A percentile compares a stretch with the other conserved stretches of the same genome.
Evolutionary conservation across 2,888 invertebrate species (phyloP).

Genomic region (Julus scanicus): DNA sequence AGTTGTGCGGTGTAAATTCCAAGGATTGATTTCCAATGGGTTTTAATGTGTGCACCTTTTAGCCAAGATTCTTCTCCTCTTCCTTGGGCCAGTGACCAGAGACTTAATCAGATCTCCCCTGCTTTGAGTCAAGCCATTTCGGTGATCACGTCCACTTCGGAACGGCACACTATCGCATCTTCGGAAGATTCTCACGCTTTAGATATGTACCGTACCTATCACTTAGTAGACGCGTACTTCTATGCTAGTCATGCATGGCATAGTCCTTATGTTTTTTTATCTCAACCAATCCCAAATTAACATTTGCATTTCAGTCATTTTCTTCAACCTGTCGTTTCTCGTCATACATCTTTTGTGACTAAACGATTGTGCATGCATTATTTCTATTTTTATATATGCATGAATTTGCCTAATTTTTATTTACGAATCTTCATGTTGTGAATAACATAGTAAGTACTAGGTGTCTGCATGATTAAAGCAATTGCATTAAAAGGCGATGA

Average conservation of each 20-base stretch:
- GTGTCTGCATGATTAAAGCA: background rate
- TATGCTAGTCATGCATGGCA: background rate
- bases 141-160: constrained; percentile 55
- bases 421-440: background rate
- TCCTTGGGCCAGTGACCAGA: constrained; percentile 56
- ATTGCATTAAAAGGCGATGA: background rate
- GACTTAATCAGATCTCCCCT: constrained; percentile 55
- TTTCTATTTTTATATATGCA: background rate
- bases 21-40: constrained; percentile 31
- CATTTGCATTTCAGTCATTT: background rate
- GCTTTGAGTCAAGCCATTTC: constrained; percentile 56
- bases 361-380: background rate
- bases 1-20: background rate
- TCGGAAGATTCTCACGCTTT: constrained; percentile 56
- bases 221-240: constrained; percentile 44
- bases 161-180: constrained; percentile 50
- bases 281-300: background rate
- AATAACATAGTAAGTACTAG: background rate
- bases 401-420: background rate
- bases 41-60: constrained; percentile 51
- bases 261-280: background rate
- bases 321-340: background rate
- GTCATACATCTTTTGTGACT: background rate
- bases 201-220: constrained; percentile 57
- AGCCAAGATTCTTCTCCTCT: constrained; percentile 54